phyloP scores from a whole-genome alignment of 2,888 invertebrate species.

The Xanthia togata region DNA sequence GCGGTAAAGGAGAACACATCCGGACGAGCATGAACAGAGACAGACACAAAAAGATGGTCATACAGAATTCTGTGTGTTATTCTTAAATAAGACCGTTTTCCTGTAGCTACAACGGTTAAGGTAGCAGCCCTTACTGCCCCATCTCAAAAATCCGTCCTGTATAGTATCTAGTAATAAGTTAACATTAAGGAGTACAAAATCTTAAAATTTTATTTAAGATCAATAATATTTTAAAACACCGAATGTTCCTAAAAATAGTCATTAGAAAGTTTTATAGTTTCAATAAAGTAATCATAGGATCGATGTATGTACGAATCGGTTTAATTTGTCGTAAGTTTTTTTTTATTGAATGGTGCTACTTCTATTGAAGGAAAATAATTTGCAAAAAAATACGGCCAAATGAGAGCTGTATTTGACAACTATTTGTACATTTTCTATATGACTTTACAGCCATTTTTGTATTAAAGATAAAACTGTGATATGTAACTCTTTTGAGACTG shows the following conservation, averaged over 20 bases:
- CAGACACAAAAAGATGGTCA: no score
- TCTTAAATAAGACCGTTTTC: not conserved
- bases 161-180: slow-evolving; percentile 24
- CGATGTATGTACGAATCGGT: not conserved
- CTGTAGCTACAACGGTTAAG: no score
- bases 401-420: slow-evolving; percentile 13
- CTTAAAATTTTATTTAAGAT: not conserved
- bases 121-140: no score
- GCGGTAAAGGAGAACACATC: not conserved
- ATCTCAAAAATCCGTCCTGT: no score
- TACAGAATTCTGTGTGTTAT: not conserved
- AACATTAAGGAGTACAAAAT: not conserved
- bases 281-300: not conserved
- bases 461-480: slow-evolving; percentile 19
- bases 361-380: slow-evolving; percentile 7
- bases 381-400: not conserved
- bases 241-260: slow-evolving; percentile 29
- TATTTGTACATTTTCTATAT: not conserved
- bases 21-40: not conserved
- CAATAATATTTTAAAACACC: not conserved
- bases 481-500: slow-evolving; percentile 30
- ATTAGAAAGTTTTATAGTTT: not conserved
- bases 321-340: slow-evolving; percentile 17
- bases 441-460: slow-evolving; percentile 1
- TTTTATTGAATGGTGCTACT: slow-evolving; percentile 7